Evolutionary conservation across 1,140 invertebrate species (phyloP).

Genomic region (Uloborus diversus): DNA sequence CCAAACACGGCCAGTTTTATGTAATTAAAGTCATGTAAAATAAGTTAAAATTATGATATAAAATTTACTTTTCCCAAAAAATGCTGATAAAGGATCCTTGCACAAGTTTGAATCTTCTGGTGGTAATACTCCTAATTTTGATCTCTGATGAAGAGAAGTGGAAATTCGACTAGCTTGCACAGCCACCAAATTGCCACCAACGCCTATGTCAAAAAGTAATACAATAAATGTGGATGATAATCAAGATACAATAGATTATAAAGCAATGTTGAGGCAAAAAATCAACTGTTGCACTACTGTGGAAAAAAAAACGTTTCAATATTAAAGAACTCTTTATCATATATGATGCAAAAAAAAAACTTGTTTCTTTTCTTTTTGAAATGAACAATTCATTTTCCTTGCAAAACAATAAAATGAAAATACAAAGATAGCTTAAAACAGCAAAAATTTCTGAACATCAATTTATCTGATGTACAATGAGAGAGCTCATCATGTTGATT

Average conservation of each 20-base stretch:
- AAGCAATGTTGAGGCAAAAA: too few species aligned
- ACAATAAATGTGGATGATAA: constrained; percentile 8
- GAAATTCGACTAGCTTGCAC: constrained; percentile 71
- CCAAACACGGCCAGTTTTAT: too few species aligned
- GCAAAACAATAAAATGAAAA: neutral
- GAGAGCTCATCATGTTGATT: too few species aligned
- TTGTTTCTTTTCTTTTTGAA: too few species aligned
- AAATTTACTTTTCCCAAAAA: constrained; percentile 60
- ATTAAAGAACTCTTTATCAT: neutral
- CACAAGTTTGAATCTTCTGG: constrained; percentile 46
- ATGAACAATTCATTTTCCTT: too few species aligned
- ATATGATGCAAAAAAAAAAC: neutral
- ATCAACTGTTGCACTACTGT: too few species aligned
- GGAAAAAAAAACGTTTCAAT: neutral
- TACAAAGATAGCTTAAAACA: neutral
- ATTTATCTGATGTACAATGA: too few species aligned
- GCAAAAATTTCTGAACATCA: too few species aligned
- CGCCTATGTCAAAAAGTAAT: too few species aligned
- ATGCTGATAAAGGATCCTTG: constrained; percentile 58
- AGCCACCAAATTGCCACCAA: constrained; percentile 72
- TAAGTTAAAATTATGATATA: too few species aligned
- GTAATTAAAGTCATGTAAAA: too few species aligned
- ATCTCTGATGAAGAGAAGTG: constrained; percentile 67
- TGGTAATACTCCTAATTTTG: constrained; percentile 57
- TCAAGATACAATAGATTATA: neutral